Conservation (phyloP, 2,113 vertebrate species). For the Brevimyrus niger region DNA sequence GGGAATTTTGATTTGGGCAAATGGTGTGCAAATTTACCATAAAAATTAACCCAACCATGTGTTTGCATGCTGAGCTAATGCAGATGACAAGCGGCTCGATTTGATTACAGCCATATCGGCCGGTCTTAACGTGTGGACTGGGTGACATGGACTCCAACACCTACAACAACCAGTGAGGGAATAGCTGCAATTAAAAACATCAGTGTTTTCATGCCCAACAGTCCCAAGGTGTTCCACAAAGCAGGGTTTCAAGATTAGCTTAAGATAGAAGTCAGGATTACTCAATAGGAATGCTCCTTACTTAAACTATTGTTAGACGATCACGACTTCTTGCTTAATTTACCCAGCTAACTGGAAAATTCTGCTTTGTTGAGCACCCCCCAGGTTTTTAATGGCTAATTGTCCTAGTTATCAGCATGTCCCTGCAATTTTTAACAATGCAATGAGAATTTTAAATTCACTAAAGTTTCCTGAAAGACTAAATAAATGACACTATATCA, state of each 20-base stretch:
- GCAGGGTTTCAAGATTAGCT: not conserved
- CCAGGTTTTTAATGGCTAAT: not conserved
- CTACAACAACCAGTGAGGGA: not conserved
- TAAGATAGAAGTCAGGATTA: not conserved
- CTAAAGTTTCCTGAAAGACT: not conserved
- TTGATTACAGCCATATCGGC: not conserved
- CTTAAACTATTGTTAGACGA: not conserved
- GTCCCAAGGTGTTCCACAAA: not conserved
- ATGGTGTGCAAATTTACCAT: not conserved
- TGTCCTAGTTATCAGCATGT: not conserved
- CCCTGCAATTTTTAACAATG: not conserved
- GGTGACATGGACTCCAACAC: not conserved
- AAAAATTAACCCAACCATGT: not conserved
- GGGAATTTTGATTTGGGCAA: not conserved
- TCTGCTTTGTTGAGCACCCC: not conserved
- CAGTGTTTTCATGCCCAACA: not conserved
- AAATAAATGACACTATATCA: not conserved
- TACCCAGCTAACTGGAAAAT: not conserved
- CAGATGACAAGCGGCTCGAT: not conserved
- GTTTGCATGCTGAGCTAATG: not conserved
- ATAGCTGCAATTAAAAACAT: not conserved
- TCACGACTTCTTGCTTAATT: not conserved
- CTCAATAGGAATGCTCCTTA: not conserved
- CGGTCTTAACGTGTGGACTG: not conserved
- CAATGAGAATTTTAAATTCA: not conserved